phyloP scores from a whole-genome alignment of 2,113 vertebrate genomes.

The Phoxinus phoxinus region DNA sequence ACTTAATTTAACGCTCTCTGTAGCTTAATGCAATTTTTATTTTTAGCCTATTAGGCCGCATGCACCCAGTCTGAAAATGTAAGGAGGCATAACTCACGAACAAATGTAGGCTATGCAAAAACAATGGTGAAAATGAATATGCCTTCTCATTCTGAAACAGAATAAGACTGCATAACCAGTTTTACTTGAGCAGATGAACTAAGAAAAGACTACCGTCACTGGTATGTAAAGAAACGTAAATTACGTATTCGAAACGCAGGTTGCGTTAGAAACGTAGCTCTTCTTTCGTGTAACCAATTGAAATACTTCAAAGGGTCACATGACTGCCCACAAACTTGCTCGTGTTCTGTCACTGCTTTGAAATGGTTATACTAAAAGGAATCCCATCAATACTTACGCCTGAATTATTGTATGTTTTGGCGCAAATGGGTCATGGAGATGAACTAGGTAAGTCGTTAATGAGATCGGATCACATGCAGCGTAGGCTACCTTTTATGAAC shows the following conservation, averaged over 20 bases:
- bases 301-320: neutral
- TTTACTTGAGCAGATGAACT: neutral
- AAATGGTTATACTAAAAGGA: constrained; percentile 76
- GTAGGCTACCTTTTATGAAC: neutral
- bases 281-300: constrained; percentile 33
- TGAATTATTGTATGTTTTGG: constrained; percentile 74
- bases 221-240: neutral
- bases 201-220: neutral
- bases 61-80: neutral
- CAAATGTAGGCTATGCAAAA: neutral
- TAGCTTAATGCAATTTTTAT: neutral
- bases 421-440: constrained; percentile 81
- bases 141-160: neutral
- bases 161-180: neutral
- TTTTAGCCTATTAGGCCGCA: neutral
- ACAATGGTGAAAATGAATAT: neutral
- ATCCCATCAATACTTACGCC: constrained; percentile 75
- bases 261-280: constrained; percentile 17
- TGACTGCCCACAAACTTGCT: constrained; percentile 1
- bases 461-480: neutral
- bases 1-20: neutral
- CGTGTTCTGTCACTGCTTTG: constrained; percentile 16
- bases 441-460: constrained; percentile 71
- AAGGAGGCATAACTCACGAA: neutral
- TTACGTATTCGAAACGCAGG: neutral